Conservation (phyloP, 1,140 invertebrate genomes). For the Chlorops oryzae region DNA sequence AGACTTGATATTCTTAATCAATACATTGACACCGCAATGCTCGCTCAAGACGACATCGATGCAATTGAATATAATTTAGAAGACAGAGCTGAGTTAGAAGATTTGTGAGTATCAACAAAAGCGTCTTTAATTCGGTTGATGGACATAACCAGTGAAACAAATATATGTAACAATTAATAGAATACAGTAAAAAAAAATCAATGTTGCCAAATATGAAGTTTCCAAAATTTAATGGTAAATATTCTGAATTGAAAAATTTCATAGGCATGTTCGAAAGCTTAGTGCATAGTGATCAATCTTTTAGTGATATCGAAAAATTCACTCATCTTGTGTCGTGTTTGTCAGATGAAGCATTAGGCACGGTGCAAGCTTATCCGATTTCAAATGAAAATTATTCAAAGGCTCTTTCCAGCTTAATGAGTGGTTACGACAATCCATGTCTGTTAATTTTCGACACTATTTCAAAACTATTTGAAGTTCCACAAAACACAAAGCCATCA, state of each 20-base stretch:
- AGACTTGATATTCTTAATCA: constrained; percentile 1
- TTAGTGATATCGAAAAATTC: constrained; percentile 11
- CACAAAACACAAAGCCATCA: background rate
- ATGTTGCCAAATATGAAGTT: constrained; percentile 7
- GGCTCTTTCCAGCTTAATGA: constrained; percentile 10
- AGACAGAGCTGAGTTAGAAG: background rate
- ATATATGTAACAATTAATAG: too few species aligned
- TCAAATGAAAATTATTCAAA: constrained; percentile 8
- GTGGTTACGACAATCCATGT: constrained; percentile 11
- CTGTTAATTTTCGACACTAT: constrained; percentile 7
- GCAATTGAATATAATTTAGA: background rate
- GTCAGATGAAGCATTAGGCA: too few species aligned
- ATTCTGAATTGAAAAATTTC: constrained; percentile 3
- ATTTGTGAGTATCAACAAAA: constrained; percentile 2
- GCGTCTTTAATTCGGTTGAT: background rate
- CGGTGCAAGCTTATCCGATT: constrained; percentile 6
- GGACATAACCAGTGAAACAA: too few species aligned
- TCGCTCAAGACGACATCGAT: background rate
- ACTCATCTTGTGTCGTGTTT: too few species aligned
- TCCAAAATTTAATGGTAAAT: constrained; percentile 8
- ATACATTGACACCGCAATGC: background rate
- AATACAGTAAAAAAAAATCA: background rate
- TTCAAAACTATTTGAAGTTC: constrained; percentile 1
- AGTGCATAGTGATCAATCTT: constrained; percentile 5
- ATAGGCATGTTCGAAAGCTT: constrained; percentile 4